These are phyloP conservation scores for Micrasema minimum DNA, from an alignment of 1,140 invertebrate genomes.

Conservation along the genomic window DNA sequence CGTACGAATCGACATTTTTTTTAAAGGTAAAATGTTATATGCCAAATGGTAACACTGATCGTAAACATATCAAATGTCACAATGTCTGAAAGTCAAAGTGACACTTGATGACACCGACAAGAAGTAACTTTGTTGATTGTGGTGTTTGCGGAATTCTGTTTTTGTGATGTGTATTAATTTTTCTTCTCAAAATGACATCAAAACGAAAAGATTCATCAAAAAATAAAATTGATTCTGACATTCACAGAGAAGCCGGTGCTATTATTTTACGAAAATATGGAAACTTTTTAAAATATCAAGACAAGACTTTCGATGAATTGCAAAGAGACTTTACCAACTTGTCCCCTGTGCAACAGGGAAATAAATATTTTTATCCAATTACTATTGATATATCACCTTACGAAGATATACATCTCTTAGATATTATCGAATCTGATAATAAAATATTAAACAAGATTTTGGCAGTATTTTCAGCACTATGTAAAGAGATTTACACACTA, in stretches of 20 bases:
- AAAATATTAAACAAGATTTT: constrained; percentile 84
- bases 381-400: constrained; percentile 65
- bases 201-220: not conserved
- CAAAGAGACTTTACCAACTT: constrained; percentile 62
- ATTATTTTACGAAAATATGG: constrained; percentile 71
- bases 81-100: constrained; percentile 11
- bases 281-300: constrained; percentile 77
- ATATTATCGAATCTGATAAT: constrained; percentile 84
- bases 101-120: not conserved
- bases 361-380: constrained; percentile 71
- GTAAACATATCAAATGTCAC: not conserved
- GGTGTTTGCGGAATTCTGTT: no score
- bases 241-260: constrained; percentile 60
- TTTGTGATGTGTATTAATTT: no score
- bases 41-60: not conserved
- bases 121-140: no score
- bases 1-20: not conserved
- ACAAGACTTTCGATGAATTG: constrained; percentile 63
- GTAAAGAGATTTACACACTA: constrained; percentile 79
- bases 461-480: constrained; percentile 82
- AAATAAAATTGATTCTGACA: constrained; percentile 20
- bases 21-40: not conserved
- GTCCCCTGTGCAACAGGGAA: constrained; percentile 58
- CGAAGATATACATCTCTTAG: constrained; percentile 74
- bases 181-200: no score